These are phyloP conservation scores for Scophthalmus maximus DNA, from an alignment of 2,113 vertebrate species.

Conservation along the genomic window DNA sequence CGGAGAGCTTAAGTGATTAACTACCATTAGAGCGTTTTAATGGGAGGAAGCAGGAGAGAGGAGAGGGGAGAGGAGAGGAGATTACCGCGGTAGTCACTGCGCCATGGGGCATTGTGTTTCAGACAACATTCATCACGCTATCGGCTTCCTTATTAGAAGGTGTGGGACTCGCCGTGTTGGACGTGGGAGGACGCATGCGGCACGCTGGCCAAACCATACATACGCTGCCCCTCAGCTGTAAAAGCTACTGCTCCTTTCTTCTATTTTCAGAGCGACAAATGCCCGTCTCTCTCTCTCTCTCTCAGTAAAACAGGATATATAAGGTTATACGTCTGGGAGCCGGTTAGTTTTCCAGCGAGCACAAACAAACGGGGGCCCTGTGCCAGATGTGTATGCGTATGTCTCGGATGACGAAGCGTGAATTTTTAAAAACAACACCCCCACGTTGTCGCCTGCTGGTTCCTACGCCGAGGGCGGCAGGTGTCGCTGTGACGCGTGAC, in stretches of 20 bases:
- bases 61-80: conserved; percentile 7
- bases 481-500: conserved; percentile 69
- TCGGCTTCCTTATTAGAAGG: conserved; percentile 42
- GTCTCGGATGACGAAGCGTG: too few species aligned
- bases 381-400: too few species aligned
- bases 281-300: not conserved
- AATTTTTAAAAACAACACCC: too few species aligned
- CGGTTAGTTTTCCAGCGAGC: not conserved
- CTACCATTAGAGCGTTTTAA: conserved; percentile 38
- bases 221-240: conserved; percentile 15
- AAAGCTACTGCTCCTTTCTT: conserved; percentile 2
- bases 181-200: conserved; percentile 15
- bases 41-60: conserved; percentile 20
- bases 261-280: conserved; percentile 49
- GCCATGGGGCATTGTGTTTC: conserved; percentile 43
- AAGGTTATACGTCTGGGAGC: conserved; percentile 7
- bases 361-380: not conserved
- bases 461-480: conserved; percentile 66
- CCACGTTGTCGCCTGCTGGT: too few species aligned
- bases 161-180: too few species aligned
- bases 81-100: conserved; percentile 21
- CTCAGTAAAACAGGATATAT: conserved; percentile 13
- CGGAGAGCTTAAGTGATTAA: conserved; percentile 45
- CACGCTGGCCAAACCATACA: conserved; percentile 11
- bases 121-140: conserved; percentile 47